These are phyloP conservation scores for Malthinus flaveolus DNA, from an alignment of 2,888 invertebrate genomes.

Conservation along the genomic window DNA sequence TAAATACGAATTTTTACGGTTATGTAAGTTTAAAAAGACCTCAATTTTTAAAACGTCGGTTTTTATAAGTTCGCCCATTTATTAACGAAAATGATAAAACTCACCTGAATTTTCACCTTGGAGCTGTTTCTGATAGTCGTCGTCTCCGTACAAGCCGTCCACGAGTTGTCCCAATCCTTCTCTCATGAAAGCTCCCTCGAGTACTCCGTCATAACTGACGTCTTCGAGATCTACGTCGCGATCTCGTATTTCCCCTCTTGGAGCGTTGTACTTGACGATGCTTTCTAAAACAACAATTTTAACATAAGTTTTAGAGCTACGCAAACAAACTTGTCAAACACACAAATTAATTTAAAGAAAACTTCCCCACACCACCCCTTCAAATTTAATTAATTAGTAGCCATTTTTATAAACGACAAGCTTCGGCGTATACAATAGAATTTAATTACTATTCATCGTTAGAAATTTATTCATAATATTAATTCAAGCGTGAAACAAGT, in stretches of 20 bases:
- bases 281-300: conserved; percentile 59
- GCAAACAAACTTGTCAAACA: too few relatives aligned
- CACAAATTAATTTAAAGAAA: too few relatives aligned
- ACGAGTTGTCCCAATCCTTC: conserved; percentile 83
- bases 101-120: conserved; percentile 63
- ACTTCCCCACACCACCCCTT: too few relatives aligned
- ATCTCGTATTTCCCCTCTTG: conserved; percentile 66
- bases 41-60: conserved; percentile 9
- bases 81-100: neutral
- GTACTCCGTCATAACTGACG: conserved; percentile 76
- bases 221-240: conserved; percentile 73
- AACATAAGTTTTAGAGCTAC: neutral
- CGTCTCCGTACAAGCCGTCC: conserved; percentile 72
- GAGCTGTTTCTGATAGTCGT: conserved; percentile 65
- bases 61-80: neutral
- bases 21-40: conserved; percentile 24
- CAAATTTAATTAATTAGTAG: too few relatives aligned
- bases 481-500: conserved; percentile 1
- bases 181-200: conserved; percentile 59
- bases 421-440: neutral
- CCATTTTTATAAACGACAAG: too few relatives aligned
- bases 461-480: conserved; percentile 4
- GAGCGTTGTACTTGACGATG: conserved; percentile 68
- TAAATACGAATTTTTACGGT: conserved; percentile 34
- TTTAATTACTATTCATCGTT: conserved; percentile 5